These are phyloP conservation scores for Synchiropus splendidus DNA, from an alignment of 2,113 vertebrate species.

Conservation along the genomic window DNA sequence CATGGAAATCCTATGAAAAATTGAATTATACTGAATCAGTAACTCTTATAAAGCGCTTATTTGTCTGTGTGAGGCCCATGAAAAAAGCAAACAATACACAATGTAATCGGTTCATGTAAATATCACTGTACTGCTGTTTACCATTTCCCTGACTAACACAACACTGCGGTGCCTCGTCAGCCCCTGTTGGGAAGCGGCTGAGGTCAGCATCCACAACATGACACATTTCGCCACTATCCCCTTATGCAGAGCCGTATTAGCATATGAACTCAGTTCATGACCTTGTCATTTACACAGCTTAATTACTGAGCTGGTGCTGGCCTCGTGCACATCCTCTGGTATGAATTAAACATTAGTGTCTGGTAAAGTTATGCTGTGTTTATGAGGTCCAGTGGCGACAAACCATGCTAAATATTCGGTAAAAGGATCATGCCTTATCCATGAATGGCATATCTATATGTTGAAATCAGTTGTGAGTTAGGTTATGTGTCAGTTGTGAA, in stretches of 20 bases:
- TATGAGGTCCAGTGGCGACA: too few species aligned
- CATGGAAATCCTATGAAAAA: too few species aligned
- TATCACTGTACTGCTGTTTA: conserved; percentile 43
- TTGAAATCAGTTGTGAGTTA: too few species aligned
- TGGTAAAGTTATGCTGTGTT: neutral
- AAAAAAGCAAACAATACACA: conserved; percentile 21
- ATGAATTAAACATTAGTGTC: conserved; percentile 60
- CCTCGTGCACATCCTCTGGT: conserved; percentile 37
- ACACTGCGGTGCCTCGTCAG: conserved; percentile 51
- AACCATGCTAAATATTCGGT: too few species aligned
- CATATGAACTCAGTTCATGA: conserved; percentile 69
- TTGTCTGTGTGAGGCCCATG: too few species aligned
- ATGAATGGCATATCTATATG: too few species aligned
- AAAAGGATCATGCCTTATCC: too few species aligned
- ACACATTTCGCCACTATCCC: conserved; percentile 35
- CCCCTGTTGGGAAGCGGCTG: conserved; percentile 47
- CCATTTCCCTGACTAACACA: conserved; percentile 60
- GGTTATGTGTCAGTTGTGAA: too few species aligned
- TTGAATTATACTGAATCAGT: too few species aligned
- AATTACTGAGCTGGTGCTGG: conserved; percentile 51
- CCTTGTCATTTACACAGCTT: conserved; percentile 65
- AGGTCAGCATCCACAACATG: conserved; percentile 55
- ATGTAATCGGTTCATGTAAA: conserved; percentile 38
- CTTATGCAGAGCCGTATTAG: conserved; percentile 52
- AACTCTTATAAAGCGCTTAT: too few species aligned